Conservation (phyloP, 1,140 invertebrate genomes). For the Odontomachus brunneus region DNA sequence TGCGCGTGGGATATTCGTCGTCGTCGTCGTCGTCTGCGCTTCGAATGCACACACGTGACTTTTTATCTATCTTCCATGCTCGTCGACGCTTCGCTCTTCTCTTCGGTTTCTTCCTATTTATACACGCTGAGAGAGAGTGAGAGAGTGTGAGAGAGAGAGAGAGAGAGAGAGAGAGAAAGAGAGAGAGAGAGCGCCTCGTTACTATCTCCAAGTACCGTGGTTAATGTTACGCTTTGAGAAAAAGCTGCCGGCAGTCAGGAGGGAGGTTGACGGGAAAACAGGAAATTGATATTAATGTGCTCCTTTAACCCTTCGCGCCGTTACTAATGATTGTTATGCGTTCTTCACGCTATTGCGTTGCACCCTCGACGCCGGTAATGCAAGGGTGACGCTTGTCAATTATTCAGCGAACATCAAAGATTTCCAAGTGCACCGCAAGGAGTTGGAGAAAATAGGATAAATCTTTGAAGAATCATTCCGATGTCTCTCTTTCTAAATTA, state of each 20-base stretch:
- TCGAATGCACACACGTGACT: constrained; percentile 42
- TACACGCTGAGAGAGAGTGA: too few relatives aligned
- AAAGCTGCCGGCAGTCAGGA: not conserved
- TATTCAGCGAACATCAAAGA: constrained; percentile 23
- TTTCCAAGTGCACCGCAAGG: too few relatives aligned
- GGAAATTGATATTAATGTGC: constrained; percentile 57
- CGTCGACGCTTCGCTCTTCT: not conserved
- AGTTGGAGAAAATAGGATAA: too few relatives aligned
- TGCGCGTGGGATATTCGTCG: not conserved
- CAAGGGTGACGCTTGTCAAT: constrained; percentile 1
- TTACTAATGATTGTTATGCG: constrained; percentile 40
- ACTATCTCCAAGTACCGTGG: constrained; percentile 37
- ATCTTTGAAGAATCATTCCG: too few relatives aligned
- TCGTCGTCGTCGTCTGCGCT: constrained; percentile 16
- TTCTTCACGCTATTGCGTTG: not conserved
- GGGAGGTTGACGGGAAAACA: constrained; percentile 32
- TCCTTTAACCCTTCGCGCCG: constrained; percentile 16
- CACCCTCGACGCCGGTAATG: constrained; percentile 14
- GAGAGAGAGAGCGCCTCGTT: constrained; percentile 24
- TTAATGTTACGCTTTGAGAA: constrained; percentile 57
- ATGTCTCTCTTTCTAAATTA: too few relatives aligned
- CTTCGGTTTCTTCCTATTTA: constrained; percentile 60
- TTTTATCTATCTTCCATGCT: constrained; percentile 55
- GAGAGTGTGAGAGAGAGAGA: too few relatives aligned
- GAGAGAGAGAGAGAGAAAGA: too few relatives aligned